Base-by-base conservation (phyloP, 2,797 vertebrate genomes). In the Hyperoplus immaculatus region DNA sequence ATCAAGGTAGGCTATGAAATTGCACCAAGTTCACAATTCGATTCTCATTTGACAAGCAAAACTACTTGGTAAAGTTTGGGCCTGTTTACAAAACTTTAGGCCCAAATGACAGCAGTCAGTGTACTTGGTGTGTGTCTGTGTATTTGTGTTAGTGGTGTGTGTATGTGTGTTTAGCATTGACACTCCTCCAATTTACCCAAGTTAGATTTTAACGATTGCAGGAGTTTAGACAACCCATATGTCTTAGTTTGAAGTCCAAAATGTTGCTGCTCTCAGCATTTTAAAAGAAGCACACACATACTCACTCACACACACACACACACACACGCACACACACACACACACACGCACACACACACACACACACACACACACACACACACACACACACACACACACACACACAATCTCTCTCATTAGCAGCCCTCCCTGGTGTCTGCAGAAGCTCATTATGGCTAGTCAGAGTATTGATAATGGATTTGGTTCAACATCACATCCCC, bases 391-490 rank as follows among this genome's bases (percentile, higher is more conserved):
- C 12, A 50, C 64, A 51, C 64, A 62, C 36, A 45, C 68, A 29
- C 46, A 60, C 62, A 51, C 15, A 21, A 36, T 51, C 47, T 11
- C 57, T 50, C 84, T 90, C 81, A 84, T 87, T 87, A 87, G 68
- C 41, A 36, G 65, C 46, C 63, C 18, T 77, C 76, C 76, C 76
- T 56, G 21, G 57, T 75, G 73, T 53, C 70, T 60, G 65, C 61
- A 64, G 46, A 74, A 50, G 51, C 73, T 86, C 56, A 71, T 88
- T 78, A 83, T 75, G 46, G 57, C 55, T 67, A 55, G 46, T 81
- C 72, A 80, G 43, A 76, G 72, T 86, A 88, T 83, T 87, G 87
- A 86, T 88, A 66, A 70, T 77, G 78, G 62, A 65, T 49, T 42
- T 73, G 86, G 64, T 72, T 68, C 69, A 79, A 43, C 55, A 49